Percentiles rank a stretch among this genome's conserved stretches.
These are phyloP conservation scores for Vireo altiloquus DNA, from an alignment of 2,113 vertebrate species.

Conservation along the genomic window DNA sequence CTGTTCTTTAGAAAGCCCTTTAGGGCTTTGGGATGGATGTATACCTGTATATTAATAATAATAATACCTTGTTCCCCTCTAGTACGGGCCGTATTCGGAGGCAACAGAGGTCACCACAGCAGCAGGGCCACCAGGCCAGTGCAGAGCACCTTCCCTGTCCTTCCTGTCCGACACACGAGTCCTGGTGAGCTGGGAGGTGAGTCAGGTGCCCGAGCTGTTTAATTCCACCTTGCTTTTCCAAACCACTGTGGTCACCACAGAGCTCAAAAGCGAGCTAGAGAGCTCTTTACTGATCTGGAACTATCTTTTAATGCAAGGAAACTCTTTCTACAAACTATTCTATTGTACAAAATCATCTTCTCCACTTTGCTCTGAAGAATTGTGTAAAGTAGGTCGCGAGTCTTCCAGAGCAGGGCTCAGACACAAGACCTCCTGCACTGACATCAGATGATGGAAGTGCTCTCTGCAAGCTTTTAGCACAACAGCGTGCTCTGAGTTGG, in stretches of 20 bases:
- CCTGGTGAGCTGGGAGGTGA: slow-evolving; percentile 93
- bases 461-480: background rate
- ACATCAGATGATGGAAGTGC: background rate
- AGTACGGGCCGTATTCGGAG: slow-evolving; percentile 89
- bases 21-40: background rate
- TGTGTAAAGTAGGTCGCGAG: background rate
- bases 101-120: slow-evolving; percentile 87
- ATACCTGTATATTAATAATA: background rate
- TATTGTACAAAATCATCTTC: background rate
- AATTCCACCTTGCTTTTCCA: background rate
- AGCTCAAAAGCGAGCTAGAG: background rate
- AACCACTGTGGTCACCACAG: fast-evolving
- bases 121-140: slow-evolving; percentile 90
- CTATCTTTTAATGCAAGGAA: background rate
- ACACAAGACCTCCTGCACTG: background rate
- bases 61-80: background rate
- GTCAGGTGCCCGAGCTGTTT: background rate
- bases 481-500: background rate
- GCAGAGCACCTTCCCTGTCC: slow-evolving; percentile 82
- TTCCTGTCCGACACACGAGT: slow-evolving; percentile 83
- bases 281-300: background rate
- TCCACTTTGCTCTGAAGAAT: background rate
- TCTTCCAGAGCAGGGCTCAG: background rate
- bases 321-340: fast-evolving
- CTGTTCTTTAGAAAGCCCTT: background rate